Base-by-base conservation (phyloP, 2,113 vertebrate genomes). In the Atherinomorus stipes region DNA sequence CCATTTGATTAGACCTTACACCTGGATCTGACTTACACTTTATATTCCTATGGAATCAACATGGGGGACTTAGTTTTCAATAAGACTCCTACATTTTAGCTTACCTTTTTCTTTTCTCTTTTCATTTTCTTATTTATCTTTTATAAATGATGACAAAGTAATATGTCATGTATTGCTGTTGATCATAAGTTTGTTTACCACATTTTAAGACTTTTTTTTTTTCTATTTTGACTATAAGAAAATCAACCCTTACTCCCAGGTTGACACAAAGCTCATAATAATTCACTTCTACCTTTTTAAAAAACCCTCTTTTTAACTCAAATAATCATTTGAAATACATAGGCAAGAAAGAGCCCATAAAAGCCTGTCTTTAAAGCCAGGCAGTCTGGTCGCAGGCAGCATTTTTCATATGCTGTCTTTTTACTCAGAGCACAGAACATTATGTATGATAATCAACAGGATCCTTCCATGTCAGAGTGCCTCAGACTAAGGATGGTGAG, bases 391-490 rank as follows among this genome's bases (percentile, higher is more conserved):
- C 63, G 64, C 52, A 64, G 63, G 71, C 62, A 80, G 81, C 71
- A 53, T 84, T 71, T 70, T 78, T 85, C 71, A 75, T 74, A 71
- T 44, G 56, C 63, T 64, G 25, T 49, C 67, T 65, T 81, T 89
- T 63, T 56, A 78, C 31, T 84, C 26, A 61, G 54, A 73, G 53
- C 56, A 62, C 51, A 70, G 60, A 67, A 56, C 25, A 61, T 71
- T 73, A 68, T 62, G 53, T 73, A 72, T 83, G 54, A 71, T 66
- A 21, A 68, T 26, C 22, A 31, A 42, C 65, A 70, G 71, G 47
- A 80, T 87, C 61, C 64, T 74, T 86, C 75, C 73, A 64, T 64
- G 76, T 85, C 76, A 66, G 19, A 19, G 45, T 74, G 53, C 82
- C 49, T 61, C 38, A 64, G 26, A 62, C 51, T 40, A 34, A 25